Evolutionary conservation across 2,113 vertebrate genomes (phyloP), one percentile per base, ranked within the genome.

Genomic region (Atractosteus spatula): DNA sequence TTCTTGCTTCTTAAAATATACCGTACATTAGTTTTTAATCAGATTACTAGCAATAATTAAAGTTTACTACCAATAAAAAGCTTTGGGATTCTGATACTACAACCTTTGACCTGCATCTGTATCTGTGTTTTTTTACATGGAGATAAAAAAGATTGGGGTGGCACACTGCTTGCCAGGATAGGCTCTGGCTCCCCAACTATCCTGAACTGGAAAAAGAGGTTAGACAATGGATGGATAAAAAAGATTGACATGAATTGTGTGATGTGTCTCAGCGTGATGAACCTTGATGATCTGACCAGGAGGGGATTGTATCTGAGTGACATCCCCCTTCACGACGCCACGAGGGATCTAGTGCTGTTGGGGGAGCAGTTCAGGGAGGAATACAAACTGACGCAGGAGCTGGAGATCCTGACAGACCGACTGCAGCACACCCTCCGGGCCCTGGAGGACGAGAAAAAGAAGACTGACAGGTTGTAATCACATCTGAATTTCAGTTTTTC

Each of bases 281-380:
- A 99, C 83, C 89, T 99, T 85, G 96, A 98, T 47, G 97, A 98
- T 78, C 89, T 99, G 76, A 98, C 97, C 0, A 89, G 97, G 77
- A 89, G 97, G 80, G 97, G 97, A 4, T 91, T 99, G 3, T 98
- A 98, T 79, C 90, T 99, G 77, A 99, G 97, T 74, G 97, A 99
- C 85, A 98, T 99, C 78, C 97, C 97, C 0, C 82, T 99, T 11
- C 97, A 99, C 0, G 97, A 99, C 11, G 97, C 97, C 71, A 99
- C 97, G 0, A 94, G 97, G 0, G 97, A 99, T 81, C 92, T 99
- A n/a, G 97, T 99, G 72, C 92, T 99, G 75, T 76, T 99, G 77
- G 97, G 97, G 42, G 97, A 99, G 78, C 97, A 99, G 83, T 99
- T 99, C 83, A 88, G 97, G 68, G 97, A 99, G 86, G 97, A 99